Evolutionary conservation across 2,113 vertebrate genomes (phyloP).

Genomic region (Syrmaticus mikado): DNA sequence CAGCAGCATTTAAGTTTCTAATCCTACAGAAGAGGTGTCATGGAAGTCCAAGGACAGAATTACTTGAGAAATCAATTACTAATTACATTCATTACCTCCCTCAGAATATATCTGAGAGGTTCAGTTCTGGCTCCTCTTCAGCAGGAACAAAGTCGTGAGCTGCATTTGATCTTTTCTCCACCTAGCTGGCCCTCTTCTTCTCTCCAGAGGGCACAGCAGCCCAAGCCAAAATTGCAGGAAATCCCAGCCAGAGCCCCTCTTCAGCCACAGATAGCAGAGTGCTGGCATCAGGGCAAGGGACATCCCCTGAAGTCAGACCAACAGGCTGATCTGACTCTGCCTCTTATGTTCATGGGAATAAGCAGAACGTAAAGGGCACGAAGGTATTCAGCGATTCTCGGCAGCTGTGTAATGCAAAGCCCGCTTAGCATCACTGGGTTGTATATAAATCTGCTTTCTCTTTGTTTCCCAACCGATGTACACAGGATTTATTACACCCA

Average conservation of each 20-base stretch:
- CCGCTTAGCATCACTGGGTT: accelerated
- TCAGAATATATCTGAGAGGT: neutral
- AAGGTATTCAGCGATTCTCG: neutral
- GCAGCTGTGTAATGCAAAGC: neutral
- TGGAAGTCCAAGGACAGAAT: neutral
- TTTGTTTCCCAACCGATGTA: neutral
- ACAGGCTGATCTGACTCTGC: neutral
- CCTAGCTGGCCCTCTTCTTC: neutral
- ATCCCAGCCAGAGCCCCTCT: neutral
- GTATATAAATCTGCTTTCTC: neutral
- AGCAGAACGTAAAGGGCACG: neutral
- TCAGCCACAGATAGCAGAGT: neutral
- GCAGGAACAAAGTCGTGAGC: neutral
- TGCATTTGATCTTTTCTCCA: neutral
- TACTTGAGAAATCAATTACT: neutral
- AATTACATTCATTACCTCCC: neutral
- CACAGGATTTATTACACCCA: neutral
- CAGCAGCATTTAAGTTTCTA: neutral
- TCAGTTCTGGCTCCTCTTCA: neutral
- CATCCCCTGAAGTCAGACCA: neutral
- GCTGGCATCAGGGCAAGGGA: neutral
- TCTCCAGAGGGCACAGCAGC: neutral
- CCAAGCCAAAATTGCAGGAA: neutral
- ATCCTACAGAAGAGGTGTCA: neutral
- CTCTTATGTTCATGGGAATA: accelerated